Conservation (phyloP, 2,113 vertebrate species). For the Xiphophorus maculatus region DNA sequence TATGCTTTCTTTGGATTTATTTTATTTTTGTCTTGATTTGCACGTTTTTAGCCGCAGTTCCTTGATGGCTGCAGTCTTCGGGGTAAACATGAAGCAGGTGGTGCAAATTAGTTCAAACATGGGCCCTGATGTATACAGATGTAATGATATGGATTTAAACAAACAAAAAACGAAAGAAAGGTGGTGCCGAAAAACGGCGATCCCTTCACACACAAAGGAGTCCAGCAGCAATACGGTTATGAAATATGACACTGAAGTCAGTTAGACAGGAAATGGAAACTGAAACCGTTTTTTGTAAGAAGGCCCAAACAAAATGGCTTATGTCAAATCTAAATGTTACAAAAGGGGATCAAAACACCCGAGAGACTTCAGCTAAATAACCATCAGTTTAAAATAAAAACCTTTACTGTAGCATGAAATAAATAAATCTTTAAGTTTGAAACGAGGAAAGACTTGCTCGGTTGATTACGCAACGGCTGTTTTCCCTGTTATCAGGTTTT, state of each 20-base stretch:
- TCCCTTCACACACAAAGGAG: background rate
- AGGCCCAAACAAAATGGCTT: background rate
- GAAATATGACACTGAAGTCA: background rate
- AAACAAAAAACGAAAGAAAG: too few species aligned
- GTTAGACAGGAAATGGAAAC: slow-evolving; percentile 18
- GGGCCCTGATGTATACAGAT: background rate
- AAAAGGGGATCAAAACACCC: background rate
- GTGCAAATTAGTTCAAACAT: background rate
- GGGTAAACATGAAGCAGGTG: background rate
- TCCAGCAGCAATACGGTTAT: background rate
- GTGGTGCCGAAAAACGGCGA: background rate
- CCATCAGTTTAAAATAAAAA: background rate
- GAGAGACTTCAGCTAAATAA: background rate
- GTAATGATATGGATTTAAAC: background rate
- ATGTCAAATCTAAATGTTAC: background rate
- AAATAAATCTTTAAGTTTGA: background rate
- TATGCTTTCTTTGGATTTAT: background rate
- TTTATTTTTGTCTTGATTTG: background rate
- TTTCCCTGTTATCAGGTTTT: background rate
- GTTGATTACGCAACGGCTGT: background rate
- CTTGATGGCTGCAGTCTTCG: background rate
- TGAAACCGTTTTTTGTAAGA: slow-evolving; percentile 16
- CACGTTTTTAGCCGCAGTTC: background rate
- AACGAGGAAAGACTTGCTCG: background rate
- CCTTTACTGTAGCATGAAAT: background rate